Evolutionary conservation across 2,888 invertebrate species (phyloP), one percentile per base, ranked within the genome.

Genomic region (Heliconius ethilla): DNA sequence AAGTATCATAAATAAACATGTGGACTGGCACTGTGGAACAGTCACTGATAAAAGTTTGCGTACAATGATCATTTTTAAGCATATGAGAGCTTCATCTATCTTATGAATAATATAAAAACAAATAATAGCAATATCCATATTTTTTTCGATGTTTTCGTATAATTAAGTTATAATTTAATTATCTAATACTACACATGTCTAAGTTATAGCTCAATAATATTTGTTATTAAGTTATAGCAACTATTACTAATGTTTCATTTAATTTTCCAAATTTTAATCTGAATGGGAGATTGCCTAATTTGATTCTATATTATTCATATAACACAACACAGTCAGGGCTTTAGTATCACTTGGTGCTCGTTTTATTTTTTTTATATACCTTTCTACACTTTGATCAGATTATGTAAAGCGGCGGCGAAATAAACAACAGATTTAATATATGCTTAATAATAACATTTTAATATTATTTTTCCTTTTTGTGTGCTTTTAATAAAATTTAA

Each of bases 31-130:
- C 33, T 33, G 33, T 33, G 33, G 33, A 33, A 62, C 15, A 11
- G 40, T 63, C 25, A 40, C 25, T 40, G 6, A 29, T 27, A 10
- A 7, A n/a, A 40, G 40, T 63, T 27, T 45, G 37, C 15, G 75
- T 76, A 45, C 59, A 29, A 78, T 90, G 89, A 88, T 87, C 89
- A 86, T 85, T 85, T 84, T 87, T 88, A 89, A 86, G 86, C 85
- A 89, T 85, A 88, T 85, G 89, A 90, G 91, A 90, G 90, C 87
- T 86, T 88, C 86, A 84, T 86, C 87, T 86, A 87, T 86, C 86
- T 84, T n/a, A 59, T 59, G 59, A 59, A 22, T 59, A 22, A 59
- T 59, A 7, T 59, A 59, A 59, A 59, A 59, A n/a, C n/a, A n/a
- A 59, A 59, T 59, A 33, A 59, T 7, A 59, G n/a, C 59, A 59